A percentile compares a stretch with the other conserved stretches of the same genome.
Evolutionary conservation across 64 coral and sea anemone species (phyloP).

Genomic region (Porites australiensis): DNA sequence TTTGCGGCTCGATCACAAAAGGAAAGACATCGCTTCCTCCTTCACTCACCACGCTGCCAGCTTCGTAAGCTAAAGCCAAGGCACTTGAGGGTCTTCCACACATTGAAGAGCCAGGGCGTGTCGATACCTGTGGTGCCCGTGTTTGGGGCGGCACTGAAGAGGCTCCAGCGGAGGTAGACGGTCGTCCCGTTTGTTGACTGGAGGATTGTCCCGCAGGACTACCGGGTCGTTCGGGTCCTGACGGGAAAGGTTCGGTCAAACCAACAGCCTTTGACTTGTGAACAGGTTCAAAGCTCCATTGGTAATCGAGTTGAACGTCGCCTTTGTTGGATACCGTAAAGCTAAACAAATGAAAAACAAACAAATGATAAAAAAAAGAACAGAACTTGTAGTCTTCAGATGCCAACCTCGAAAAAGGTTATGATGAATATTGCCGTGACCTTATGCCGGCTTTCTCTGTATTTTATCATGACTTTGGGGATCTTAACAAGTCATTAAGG

Average conservation of each 20-base stretch:
- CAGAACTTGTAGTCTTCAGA: background rate
- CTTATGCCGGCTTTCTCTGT: too few relatives aligned
- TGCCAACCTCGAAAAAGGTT: background rate
- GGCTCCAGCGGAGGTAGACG: constrained; percentile 74
- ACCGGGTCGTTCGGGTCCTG: constrained; percentile 20
- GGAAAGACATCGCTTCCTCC: constrained; percentile 85
- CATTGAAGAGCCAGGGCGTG: constrained; percentile 47
- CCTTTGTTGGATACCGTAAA: constrained; percentile 88
- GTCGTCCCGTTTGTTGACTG: constrained; percentile 72
- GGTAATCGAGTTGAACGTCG: constrained; percentile 80
- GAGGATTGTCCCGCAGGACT: constrained; percentile 61
- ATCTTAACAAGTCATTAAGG: too few relatives aligned
- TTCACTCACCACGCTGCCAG: constrained; percentile 88
- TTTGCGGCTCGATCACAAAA: constrained; percentile 89
- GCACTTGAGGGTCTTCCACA: constrained; percentile 80
- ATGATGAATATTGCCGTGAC: too few relatives aligned
- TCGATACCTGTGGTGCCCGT: background rate
- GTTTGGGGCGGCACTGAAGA: constrained; percentile 28
- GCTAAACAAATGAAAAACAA: constrained; percentile 23
- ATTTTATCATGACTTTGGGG: too few relatives aligned
- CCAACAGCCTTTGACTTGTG: constrained; percentile 55
- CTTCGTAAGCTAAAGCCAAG: constrained; percentile 84
- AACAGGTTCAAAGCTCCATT: constrained; percentile 73
- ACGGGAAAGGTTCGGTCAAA: constrained; percentile 22
- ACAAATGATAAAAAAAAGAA: background rate